phyloP scores from a whole-genome alignment of 2,797 vertebrate species.

The Coregonus sp. region DNA sequence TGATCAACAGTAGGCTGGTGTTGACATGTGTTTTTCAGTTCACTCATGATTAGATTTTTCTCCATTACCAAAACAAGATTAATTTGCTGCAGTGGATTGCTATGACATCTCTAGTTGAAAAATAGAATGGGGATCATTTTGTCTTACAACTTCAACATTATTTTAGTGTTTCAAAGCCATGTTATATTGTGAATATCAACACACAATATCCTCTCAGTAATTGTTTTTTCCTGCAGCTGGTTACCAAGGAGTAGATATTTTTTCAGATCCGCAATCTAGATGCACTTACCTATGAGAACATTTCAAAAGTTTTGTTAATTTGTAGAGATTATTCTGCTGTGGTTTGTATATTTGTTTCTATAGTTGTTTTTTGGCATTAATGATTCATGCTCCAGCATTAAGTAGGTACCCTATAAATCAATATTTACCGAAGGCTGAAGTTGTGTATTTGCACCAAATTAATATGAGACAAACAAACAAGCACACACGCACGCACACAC shows the following conservation, averaged over 20 bases:
- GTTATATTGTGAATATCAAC: no score
- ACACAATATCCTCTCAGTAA: no score
- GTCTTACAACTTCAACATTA: no score
- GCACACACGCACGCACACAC: constrained; percentile 18
- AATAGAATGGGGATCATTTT: no score
- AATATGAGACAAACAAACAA: constrained; percentile 25
- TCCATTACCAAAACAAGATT: neutral
- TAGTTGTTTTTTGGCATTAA: neutral
- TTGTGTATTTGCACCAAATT: constrained; percentile 20
- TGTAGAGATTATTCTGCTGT: neutral
- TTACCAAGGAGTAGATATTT: neutral
- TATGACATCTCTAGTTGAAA: no score
- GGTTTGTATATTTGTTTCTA: neutral
- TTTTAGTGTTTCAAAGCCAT: no score
- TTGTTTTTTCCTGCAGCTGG: no score
- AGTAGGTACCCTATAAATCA: constrained; percentile 15
- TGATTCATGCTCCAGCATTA: constrained; percentile 28
- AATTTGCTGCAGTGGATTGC: neutral
- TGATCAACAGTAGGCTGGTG: neutral
- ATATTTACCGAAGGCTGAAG: constrained; percentile 33
- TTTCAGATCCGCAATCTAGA: neutral
- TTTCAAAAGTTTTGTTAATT: neutral
- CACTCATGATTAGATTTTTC: neutral
- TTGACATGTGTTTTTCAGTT: neutral
- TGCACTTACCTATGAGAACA: neutral